Evolutionary conservation across 2,113 vertebrate genomes (phyloP).

Genomic region (Seriola quinqueradiata): DNA sequence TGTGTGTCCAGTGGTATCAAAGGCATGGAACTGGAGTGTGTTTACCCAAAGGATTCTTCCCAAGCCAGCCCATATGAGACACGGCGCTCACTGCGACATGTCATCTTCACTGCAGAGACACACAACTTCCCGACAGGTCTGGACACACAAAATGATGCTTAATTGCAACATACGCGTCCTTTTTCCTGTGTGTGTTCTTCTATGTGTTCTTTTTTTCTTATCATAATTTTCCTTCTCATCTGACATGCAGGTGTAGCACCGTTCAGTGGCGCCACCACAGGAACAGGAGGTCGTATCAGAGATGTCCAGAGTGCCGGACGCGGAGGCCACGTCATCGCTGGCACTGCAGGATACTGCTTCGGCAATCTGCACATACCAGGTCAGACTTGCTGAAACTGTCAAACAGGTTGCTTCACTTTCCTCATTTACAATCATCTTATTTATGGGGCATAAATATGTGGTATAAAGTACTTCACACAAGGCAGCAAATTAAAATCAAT

Average conservation of each 20-base stretch:
- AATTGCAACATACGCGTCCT: not conserved
- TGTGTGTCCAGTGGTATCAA: constrained; percentile 86
- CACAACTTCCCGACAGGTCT: constrained; percentile 96
- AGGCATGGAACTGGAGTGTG: constrained; percentile 83
- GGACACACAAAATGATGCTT: not conserved
- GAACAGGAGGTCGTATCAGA: constrained; percentile 92
- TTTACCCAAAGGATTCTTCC: constrained; percentile 86
- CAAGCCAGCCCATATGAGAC: constrained; percentile 84
- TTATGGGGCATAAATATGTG: no score
- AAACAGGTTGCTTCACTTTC: not conserved
- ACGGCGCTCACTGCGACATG: constrained; percentile 82
- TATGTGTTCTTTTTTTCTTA: not conserved
- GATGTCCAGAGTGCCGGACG: constrained; percentile 92
- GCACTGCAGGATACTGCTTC: constrained; percentile 94
- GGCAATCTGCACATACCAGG: constrained; percentile 93
- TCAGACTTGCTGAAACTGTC: constrained; percentile 56
- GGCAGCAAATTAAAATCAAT: no score
- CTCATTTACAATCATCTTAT: not conserved
- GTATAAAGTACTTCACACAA: no score
- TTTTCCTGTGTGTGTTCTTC: not conserved
- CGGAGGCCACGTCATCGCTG: constrained; percentile 92
- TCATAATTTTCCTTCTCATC: not conserved
- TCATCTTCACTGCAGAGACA: constrained; percentile 95
- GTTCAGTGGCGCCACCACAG: constrained; percentile 93
- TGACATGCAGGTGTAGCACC: constrained; percentile 87